phyloP scores from a whole-genome alignment of 1,140 invertebrate genomes.

The Tetragonula clypearis region DNA sequence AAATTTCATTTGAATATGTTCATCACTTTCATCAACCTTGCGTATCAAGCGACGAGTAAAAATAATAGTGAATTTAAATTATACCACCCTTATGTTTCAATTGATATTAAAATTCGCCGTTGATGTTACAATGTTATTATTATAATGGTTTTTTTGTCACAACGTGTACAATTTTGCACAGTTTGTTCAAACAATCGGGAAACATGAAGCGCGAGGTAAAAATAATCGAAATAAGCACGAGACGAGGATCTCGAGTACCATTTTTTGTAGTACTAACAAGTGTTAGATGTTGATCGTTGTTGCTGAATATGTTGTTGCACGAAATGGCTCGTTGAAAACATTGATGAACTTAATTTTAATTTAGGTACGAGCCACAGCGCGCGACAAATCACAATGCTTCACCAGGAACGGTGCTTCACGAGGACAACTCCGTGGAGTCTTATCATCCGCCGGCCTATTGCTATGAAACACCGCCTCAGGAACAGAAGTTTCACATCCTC shows the following conservation, averaged over 20 bases:
- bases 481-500: conserved; percentile 71
- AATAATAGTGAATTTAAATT: no score
- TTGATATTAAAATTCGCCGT: no score
- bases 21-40: no score
- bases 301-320: no score
- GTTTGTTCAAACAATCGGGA: neutral
- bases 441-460: conserved; percentile 73
- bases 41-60: no score
- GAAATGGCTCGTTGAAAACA: neutral
- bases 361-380: conserved; percentile 72
- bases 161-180: neutral
- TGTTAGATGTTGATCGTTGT: neutral
- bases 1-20: no score
- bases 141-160: neutral
- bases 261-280: neutral
- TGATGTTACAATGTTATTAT: no score
- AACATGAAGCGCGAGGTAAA: neutral
- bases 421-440: conserved; percentile 77
- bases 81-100: no score
- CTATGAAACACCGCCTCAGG: conserved; percentile 78
- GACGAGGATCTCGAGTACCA: neutral
- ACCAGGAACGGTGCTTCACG: conserved; percentile 72
- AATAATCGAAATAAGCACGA: neutral
- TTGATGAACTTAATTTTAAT: conserved; percentile 5
- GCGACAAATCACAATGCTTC: conserved; percentile 68